Evolutionary conservation across 2,113 vertebrate genomes (phyloP).

Genomic region (Rhea pennata): DNA sequence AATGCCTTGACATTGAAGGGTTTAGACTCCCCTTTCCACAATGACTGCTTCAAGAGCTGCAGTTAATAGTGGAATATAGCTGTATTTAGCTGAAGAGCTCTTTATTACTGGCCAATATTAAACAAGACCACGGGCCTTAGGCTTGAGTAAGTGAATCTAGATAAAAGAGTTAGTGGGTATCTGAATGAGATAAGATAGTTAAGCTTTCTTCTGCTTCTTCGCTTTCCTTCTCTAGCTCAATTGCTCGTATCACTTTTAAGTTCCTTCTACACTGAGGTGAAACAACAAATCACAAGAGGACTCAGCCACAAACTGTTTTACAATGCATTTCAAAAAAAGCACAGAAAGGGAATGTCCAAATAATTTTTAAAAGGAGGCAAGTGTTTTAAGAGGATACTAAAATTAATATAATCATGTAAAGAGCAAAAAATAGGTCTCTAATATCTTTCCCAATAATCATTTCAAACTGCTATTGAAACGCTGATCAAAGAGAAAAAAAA

Average conservation of each 20-base stretch:
- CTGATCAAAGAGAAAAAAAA: neutral
- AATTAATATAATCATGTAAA: slow-evolving; percentile 15
- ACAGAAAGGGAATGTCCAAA: neutral
- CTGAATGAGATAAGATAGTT: slow-evolving; percentile 43
- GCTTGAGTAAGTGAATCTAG: slow-evolving; percentile 78
- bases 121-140: slow-evolving; percentile 83
- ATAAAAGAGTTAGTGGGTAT: slow-evolving; percentile 71
- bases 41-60: slow-evolving; percentile 86
- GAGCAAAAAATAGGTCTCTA: neutral
- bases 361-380: neutral
- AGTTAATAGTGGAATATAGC: slow-evolving; percentile 90
- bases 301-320: neutral
- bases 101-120: slow-evolving; percentile 90
- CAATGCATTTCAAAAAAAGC: neutral
- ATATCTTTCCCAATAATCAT: neutral
- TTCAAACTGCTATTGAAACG: neutral
- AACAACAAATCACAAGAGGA: slow-evolving; percentile 2
- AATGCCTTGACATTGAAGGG: slow-evolving; percentile 93
- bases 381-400: neutral
- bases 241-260: slow-evolving; percentile 48
- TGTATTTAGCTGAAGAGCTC: slow-evolving; percentile 93
- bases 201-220: neutral
- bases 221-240: neutral
- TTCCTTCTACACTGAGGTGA: neutral
- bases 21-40: slow-evolving; percentile 81